Evolutionary conservation across 2,113 vertebrate species (phyloP), one percentile per base, ranked within the genome.

Genomic region (Notarius lentiginosus): DNA sequence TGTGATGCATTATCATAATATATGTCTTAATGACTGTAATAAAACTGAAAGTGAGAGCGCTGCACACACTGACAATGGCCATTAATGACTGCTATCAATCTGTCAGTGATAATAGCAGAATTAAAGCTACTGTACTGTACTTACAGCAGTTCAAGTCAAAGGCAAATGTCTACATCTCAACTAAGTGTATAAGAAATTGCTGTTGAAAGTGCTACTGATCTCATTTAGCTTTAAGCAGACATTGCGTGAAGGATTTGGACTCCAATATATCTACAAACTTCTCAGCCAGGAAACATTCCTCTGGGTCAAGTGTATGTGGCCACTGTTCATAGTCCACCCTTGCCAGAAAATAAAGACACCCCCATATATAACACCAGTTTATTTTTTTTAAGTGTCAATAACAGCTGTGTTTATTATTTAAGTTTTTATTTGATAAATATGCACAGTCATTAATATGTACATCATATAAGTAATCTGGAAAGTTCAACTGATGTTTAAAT

Each of bases 301-400:
- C 61, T 60, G 49, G 56, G 61, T 89, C 79, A 66, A 34, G 65
- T 81, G 65, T 24, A 58, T 20, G 60, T 60, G 17, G 51, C n/a
- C 76, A 79, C 14, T 34, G 70, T 77, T 70, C 41, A 70, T 84
- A 83, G 58, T 56, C 73, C 79, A 65, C 63, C 18, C 17, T 61
- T 49, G 66, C 84, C 87, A 86, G 47, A 83, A 84, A 90, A 86
- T 85, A 87, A 34, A 34, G 60, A 49, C 72, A 83, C 86, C 79
- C 76, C 72, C 51, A 66, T 70, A 85, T 7, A 76, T n/a, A 72
- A 81, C 58, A 86, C 14, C 17, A 9, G 49, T 20, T 49, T 51
- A 7, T 18, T 68, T 41, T 41, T 41, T 0, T 41, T 41, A 79
- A 56, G 49, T 58, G n/a, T 34, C 70, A 11, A 11, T 30, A 41